Percentiles rank a stretch among this genome's conserved stretches.
Evolutionary conservation across 1,140 invertebrate species (phyloP).

Genomic region (Solenopsis fugax): DNA sequence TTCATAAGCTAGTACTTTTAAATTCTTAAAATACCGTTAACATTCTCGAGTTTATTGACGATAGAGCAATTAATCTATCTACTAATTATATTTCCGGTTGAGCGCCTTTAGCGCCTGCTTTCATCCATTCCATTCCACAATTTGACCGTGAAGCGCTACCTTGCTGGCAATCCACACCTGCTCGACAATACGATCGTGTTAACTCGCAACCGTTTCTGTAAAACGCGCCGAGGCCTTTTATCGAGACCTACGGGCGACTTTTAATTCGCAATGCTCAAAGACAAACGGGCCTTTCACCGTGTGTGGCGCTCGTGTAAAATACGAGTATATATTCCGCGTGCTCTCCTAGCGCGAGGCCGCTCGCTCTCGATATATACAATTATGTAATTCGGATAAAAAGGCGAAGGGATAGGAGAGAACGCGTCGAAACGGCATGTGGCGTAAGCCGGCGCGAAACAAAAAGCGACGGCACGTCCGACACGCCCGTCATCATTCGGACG

Average conservation of each 20-base stretch:
- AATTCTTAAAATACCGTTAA: not conserved
- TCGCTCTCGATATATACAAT: constrained; percentile 1
- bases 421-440: not conserved
- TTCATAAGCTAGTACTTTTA: not conserved
- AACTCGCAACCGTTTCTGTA: constrained; percentile 1
- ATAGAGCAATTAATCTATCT: not conserved
- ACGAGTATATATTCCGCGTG: constrained; percentile 28
- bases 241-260: constrained; percentile 22
- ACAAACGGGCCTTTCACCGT: constrained; percentile 35
- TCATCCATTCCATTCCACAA: not conserved
- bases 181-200: constrained; percentile 26
- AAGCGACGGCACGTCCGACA: not conserved
- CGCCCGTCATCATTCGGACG: not conserved
- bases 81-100: not conserved
- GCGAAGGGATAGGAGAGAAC: not conserved
- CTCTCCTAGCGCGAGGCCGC: constrained; percentile 8
- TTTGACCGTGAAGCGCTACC: constrained; percentile 33
- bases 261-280: constrained; percentile 38
- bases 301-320: constrained; percentile 22
- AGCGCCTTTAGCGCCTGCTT: not conserved
- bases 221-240: constrained; percentile 23
- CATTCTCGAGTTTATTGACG: not conserved
- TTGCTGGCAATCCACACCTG: constrained; percentile 12
- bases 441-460: constrained; percentile 39
- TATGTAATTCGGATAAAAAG: constrained; percentile 48